Evolutionary conservation across 2,888 invertebrate species (phyloP), one percentile per base, ranked within the genome.

Genomic region (Cataglyphis livida): DNA sequence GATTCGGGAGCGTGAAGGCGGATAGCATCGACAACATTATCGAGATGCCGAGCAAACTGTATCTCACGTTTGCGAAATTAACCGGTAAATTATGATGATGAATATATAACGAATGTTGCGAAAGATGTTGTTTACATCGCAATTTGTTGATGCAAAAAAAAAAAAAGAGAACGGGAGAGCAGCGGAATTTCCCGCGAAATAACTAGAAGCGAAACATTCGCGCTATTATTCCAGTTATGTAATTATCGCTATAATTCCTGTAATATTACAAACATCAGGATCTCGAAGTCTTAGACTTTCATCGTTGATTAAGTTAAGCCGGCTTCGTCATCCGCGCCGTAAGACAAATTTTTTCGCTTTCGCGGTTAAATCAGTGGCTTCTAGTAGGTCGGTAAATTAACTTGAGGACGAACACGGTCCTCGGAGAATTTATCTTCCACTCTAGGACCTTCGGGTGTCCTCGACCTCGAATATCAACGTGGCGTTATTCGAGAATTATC

Each of bases 171-270:
- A 57, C 28, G 25, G 59, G 65, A 25, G 32, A 32, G 57, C n/a
- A 28, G 25, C n/a, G 41, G 3, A 61, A 38, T 83, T 70, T 79
- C 81, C n/a, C 15, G 28, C 62, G 71, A 71, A 83, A 86, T 83
- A 83, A 48, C 62, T 68, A 32, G 57, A 70, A 75, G 44, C 54
- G 83, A 87, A 90, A 82, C 73, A 74, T 66, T 35, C 38, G 28
- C 38, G 10, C 82, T 76, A 86, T 90, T 89, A 85, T 87, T 84
- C 74, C 65, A 57, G 82, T 85, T 90, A 87, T 81, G 86, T 85
- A 83, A 87, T 88, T 87, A 85, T 79, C 82, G 35, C 41, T 62
- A 62, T 12, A 32, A 44, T 82, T 32, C n/a, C 15, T 6, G 51
- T 32, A 57, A 25, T 25, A 64, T 0, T 18, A 64, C 41, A 15